These are phyloP conservation scores for Ageneiosus marmoratus DNA, from an alignment of 2,113 vertebrate genomes.

Conservation along the genomic window DNA sequence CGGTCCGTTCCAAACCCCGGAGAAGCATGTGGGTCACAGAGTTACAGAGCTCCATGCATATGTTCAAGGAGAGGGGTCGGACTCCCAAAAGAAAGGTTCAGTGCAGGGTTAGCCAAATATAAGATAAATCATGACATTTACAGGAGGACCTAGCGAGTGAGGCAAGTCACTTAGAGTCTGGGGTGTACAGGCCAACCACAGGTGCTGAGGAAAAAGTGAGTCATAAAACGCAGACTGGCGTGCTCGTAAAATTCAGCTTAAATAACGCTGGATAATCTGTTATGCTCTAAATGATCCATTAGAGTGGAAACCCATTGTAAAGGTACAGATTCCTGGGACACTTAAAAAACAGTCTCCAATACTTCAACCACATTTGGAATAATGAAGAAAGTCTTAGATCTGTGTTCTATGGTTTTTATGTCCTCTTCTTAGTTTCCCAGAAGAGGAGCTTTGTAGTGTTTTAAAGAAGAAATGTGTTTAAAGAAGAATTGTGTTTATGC, in stretches of 20 bases:
- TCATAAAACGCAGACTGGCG: constrained; percentile 27
- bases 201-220: constrained; percentile 69
- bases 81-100: constrained; percentile 88
- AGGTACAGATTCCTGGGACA: neutral
- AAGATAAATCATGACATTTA: constrained; percentile 84
- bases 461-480: constrained; percentile 41
- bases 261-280: constrained; percentile 22
- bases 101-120: constrained; percentile 97
- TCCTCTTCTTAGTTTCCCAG: constrained; percentile 57
- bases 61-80: constrained; percentile 65
- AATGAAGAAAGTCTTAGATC: constrained; percentile 25
- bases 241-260: constrained; percentile 31
- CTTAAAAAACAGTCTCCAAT: neutral
- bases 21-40: constrained; percentile 62
- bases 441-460: constrained; percentile 48
- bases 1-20: constrained; percentile 64
- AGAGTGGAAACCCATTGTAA: neutral
- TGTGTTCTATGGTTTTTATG: constrained; percentile 51
- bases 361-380: constrained; percentile 8
- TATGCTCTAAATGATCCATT: constrained; percentile 20
- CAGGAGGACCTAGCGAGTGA: constrained; percentile 61
- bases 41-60: constrained; percentile 56
- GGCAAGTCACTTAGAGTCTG: constrained; percentile 76
- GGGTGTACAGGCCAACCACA: constrained; percentile 77
- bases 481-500: constrained; percentile 48